Evolutionary conservation across 2,113 vertebrate species (phyloP).

Genomic region (Brachionichthys hirsutus): DNA sequence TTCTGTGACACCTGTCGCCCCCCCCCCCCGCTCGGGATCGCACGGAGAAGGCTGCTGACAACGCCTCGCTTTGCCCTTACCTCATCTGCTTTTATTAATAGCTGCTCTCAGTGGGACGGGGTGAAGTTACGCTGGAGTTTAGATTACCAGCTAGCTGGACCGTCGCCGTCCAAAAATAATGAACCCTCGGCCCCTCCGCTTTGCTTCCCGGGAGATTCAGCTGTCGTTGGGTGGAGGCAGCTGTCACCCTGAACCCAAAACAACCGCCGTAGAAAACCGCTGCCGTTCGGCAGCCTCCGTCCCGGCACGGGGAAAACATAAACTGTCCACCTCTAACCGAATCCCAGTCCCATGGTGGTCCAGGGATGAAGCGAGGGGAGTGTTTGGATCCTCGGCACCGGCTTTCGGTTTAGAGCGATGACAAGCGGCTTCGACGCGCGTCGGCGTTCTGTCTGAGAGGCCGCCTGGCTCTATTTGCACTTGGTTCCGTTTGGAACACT

Average conservation of each 20-base stretch:
- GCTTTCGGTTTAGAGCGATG: too few species aligned
- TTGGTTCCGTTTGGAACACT: too few species aligned
- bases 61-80: slow-evolving; percentile 70
- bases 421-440: too few species aligned
- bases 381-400: too few species aligned
- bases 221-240: slow-evolving; percentile 72
- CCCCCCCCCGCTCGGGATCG: slow-evolving; percentile 27
- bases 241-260: slow-evolving; percentile 64
- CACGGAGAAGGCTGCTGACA: slow-evolving; percentile 72
- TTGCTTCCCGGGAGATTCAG: slow-evolving; percentile 60
- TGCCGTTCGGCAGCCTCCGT: neutral
- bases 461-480: too few species aligned
- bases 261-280: slow-evolving; percentile 46
- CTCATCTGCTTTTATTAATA: slow-evolving; percentile 76
- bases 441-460: too few species aligned
- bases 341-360: too few species aligned
- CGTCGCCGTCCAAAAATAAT: slow-evolving; percentile 72
- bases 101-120: slow-evolving; percentile 47
- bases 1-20: slow-evolving; percentile 49
- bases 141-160: slow-evolving; percentile 76
- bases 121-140: slow-evolving; percentile 60
- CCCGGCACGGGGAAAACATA: too few species aligned
- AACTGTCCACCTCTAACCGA: too few species aligned
- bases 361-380: too few species aligned
- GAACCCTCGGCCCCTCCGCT: slow-evolving; percentile 13